These are phyloP conservation scores for Passerculus sandwichensis DNA, from an alignment of 2,797 vertebrate species.

Conservation along the genomic window DNA sequence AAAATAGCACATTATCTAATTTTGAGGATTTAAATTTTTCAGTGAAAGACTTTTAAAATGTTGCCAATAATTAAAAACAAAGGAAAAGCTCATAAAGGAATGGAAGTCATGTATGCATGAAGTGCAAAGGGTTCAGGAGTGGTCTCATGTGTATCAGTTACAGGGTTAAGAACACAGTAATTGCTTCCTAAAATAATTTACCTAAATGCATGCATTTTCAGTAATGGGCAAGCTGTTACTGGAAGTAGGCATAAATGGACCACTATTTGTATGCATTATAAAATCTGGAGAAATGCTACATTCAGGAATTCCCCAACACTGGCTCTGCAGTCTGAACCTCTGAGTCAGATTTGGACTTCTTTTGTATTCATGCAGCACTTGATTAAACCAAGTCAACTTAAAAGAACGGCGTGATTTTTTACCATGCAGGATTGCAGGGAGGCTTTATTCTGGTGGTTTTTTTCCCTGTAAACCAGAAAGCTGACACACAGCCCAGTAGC, in stretches of 20 bases:
- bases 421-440: neutral
- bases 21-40: neutral
- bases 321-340: neutral
- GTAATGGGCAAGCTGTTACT: conserved; percentile 23
- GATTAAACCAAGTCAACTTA: neutral
- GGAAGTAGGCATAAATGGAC: conserved; percentile 15
- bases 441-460: neutral
- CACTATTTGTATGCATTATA: neutral
- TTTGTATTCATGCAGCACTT: neutral
- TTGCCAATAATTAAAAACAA: neutral
- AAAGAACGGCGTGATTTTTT: neutral
- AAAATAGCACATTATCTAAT: neutral
- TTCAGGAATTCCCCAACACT: conserved; percentile 41
- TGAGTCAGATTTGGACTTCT: conserved; percentile 43
- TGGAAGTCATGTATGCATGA: neutral
- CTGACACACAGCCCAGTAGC: neutral
- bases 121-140: neutral
- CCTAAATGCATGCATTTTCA: neutral
- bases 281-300: neutral
- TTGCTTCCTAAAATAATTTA: conserved; percentile 35
- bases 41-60: neutral
- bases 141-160: neutral
- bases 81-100: neutral
- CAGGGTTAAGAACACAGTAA: neutral
- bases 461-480: neutral